Base-by-base conservation (phyloP, 2,888 invertebrate genomes). In the Dascillus cervinus region DNA sequence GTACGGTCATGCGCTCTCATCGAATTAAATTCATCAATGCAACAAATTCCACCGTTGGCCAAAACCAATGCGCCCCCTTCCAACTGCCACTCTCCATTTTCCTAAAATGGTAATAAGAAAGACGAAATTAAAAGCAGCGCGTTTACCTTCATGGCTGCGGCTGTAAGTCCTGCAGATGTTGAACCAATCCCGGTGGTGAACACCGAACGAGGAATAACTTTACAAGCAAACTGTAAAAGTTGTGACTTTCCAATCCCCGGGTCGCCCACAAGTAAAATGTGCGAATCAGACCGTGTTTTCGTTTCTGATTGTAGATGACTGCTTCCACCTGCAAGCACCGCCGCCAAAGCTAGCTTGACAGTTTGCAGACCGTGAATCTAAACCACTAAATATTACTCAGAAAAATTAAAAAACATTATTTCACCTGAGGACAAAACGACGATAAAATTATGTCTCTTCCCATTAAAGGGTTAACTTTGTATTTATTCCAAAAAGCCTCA, bases 201-300 rank as follows among this genome's bases (percentile, higher is more conserved):
- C 4, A 91, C 84, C 0, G 89, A 82, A 5, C 90, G 70, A 0
- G 83, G 74, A 2, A 70, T 77, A 59, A 72, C 59, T 61, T 73
- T 75, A 3, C 77, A 65, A 2, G 80, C 82, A 39, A 83, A 78
- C 42, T 80, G 75, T 13, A 92, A 67, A 28, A 92, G 65, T 60
- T 90, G 87, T 0, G 91, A 90, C 59, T 91, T 91, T 3, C 88
- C 91, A 1, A 90, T 89, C 8, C 91, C 90, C 56, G 82, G 79
- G 69, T 92, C 92, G 3, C 92, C 92, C 11, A 91, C 83, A 13
- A 94, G 60, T 29, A 92, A 66, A 40, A 92, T 65, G 67, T 94
- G 92, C 11, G 86, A 79, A 55, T 91, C 87, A 2, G 88, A 87
- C 38, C 92, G 60, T 1, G 71, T 69, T 29, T 47, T 44, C 4